These are phyloP conservation scores for Myoxocephalus aenaeus DNA, from an alignment of 2,797 vertebrate genomes.

Conservation along the genomic window DNA sequence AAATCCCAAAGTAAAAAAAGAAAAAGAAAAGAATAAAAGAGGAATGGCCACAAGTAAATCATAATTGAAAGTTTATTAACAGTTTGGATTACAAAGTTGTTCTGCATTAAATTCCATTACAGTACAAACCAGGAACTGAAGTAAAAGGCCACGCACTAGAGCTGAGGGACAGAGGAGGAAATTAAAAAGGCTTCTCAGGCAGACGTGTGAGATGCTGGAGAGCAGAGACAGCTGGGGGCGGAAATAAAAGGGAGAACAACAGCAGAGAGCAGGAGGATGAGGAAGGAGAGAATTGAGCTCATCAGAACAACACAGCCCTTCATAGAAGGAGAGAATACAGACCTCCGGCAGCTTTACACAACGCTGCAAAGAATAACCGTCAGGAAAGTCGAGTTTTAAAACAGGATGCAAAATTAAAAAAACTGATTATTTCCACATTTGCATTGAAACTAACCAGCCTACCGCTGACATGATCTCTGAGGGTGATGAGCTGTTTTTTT, in stretches of 20 bases:
- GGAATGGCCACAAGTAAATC: slow-evolving; percentile 20
- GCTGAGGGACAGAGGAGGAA: slow-evolving; percentile 58
- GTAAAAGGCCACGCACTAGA: slow-evolving; percentile 74
- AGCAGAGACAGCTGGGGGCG: slow-evolving; percentile 30
- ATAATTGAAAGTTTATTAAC: slow-evolving; percentile 82
- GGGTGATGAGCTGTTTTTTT: slow-evolving; percentile 17
- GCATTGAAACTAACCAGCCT: slow-evolving; percentile 18
- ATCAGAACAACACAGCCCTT: slow-evolving; percentile 80
- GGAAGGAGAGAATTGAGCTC: slow-evolving; percentile 41
- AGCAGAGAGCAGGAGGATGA: slow-evolving; percentile 26
- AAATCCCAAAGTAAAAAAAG: neutral
- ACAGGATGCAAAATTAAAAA: slow-evolving; percentile 37
- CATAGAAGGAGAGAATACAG: slow-evolving; percentile 83
- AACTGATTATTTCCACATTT: slow-evolving; percentile 44
- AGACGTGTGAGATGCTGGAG: slow-evolving; percentile 29
- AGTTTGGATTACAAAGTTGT: slow-evolving; percentile 77
- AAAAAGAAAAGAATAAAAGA: neutral
- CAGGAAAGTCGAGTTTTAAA: slow-evolving; percentile 51
- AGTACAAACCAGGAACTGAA: slow-evolving; percentile 74
- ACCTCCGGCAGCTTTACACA: slow-evolving; percentile 58
- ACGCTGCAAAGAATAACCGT: slow-evolving; percentile 62
- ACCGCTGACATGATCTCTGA: neutral
- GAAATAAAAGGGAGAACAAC: slow-evolving; percentile 20
- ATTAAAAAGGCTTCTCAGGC: slow-evolving; percentile 45
- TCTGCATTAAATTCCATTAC: slow-evolving; percentile 65